Evolutionary conservation across 2,888 invertebrate species (phyloP).

Genomic region (Rhabditophanes sp.): DNA sequence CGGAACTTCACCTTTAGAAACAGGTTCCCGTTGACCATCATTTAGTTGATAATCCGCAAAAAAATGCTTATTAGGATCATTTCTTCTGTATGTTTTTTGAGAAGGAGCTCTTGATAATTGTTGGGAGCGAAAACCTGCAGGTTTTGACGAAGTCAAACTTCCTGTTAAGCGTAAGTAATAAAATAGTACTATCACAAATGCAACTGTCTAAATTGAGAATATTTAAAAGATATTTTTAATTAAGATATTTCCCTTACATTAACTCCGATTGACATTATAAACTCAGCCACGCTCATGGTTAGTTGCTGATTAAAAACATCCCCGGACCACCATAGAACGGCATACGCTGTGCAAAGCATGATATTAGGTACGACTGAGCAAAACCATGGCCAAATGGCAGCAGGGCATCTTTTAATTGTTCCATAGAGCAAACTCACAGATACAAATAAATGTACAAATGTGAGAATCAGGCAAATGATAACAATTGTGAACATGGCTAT

Average conservation of each 20-base stretch:
- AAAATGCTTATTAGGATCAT: too few species aligned
- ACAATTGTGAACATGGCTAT: constrained; percentile 38
- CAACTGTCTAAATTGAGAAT: constrained; percentile 18
- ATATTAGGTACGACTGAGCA: constrained; percentile 24
- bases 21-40: too few species aligned
- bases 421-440: constrained; percentile 27
- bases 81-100: too few species aligned
- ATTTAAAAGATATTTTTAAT: constrained; percentile 9
- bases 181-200: constrained; percentile 28
- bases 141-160: constrained; percentile 21
- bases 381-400: constrained; percentile 32
- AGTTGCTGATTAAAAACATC: constrained; percentile 40
- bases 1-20: too few species aligned
- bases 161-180: constrained; percentile 34
- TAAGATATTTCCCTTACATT: constrained; percentile 9
- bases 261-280: constrained; percentile 31
- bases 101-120: too few species aligned
- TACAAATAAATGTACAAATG: constrained; percentile 25
- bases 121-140: too few species aligned
- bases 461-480: constrained; percentile 24
- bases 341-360: constrained; percentile 31
- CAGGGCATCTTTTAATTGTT: constrained; percentile 19
- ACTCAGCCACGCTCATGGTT: constrained; percentile 36
- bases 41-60: too few species aligned
- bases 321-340: constrained; percentile 39